These are phyloP conservation scores for Cygnus buccinator DNA, from an alignment of 2,113 vertebrate species.

Conservation along the genomic window DNA sequence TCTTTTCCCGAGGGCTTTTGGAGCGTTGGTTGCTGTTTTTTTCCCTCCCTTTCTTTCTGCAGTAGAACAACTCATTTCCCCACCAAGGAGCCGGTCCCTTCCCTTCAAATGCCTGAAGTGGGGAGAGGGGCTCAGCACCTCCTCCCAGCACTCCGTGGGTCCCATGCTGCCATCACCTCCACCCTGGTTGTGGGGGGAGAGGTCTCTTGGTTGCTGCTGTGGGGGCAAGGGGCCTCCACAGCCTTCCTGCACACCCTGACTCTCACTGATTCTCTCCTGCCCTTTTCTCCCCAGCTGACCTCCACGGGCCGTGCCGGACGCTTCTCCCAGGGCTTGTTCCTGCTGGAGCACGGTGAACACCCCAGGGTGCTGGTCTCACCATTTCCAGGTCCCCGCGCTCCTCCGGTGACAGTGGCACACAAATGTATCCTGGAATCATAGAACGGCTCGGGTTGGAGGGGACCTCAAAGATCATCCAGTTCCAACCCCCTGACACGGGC, in stretches of 20 bases:
- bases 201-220: not conserved
- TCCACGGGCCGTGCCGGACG: fast-evolving
- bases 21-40: not conserved
- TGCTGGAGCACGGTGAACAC: fast-evolving
- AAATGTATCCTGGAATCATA: no score
- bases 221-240: no score
- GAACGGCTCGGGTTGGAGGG: no score
- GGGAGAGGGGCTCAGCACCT: not conserved
- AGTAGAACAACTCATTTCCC: not conserved
- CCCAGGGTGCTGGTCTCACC: not conserved
- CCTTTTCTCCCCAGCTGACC: not conserved
- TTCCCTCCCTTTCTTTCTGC: not conserved
- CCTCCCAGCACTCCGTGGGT: not conserved
- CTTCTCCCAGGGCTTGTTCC: fast-evolving
- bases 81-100: not conserved
- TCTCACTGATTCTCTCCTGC: not conserved
- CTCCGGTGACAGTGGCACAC: not conserved
- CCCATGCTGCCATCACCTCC: fast-evolving
- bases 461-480: no score
- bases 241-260: no score
- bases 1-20: not conserved
- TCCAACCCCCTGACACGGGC: no score
- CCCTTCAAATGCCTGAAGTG: not conserved
- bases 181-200: no score
- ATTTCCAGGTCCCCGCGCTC: no score